These are phyloP conservation scores for Procapra przewalskii DNA, from an alignment of 2,113 vertebrate species.

Conservation along the genomic window DNA sequence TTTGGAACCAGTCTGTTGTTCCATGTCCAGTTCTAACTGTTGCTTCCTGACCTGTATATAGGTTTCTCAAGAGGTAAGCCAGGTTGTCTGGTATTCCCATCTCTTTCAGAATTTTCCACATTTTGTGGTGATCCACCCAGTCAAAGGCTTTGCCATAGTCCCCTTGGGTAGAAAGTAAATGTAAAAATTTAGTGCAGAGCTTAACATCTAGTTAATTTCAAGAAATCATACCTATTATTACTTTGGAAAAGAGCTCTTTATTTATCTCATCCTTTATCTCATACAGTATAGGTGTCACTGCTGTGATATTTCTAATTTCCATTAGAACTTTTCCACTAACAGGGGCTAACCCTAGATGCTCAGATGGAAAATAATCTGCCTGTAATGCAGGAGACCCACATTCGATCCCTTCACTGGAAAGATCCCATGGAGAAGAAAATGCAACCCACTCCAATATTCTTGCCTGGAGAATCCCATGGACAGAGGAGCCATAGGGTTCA, in stretches of 20 bases:
- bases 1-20: too few species aligned
- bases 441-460: background rate
- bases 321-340: background rate
- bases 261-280: background rate
- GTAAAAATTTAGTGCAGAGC: background rate
- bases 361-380: background rate
- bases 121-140: too few species aligned
- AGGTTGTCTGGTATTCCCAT: too few species aligned
- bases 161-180: background rate
- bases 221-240: background rate
- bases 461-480: background rate
- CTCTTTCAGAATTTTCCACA: too few species aligned
- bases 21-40: too few species aligned
- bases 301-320: background rate
- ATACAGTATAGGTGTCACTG: background rate
- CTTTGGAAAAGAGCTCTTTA: background rate
- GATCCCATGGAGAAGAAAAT: background rate
- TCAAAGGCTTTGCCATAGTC: too few species aligned
- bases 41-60: too few species aligned
- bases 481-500: too few species aligned
- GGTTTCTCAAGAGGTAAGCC: too few species aligned
- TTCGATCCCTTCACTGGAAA: background rate
- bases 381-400: background rate
- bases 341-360: background rate
- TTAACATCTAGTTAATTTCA: background rate